Base-by-base conservation (phyloP, 2,888 invertebrate species). In the Dicyrtoma fusca region DNA sequence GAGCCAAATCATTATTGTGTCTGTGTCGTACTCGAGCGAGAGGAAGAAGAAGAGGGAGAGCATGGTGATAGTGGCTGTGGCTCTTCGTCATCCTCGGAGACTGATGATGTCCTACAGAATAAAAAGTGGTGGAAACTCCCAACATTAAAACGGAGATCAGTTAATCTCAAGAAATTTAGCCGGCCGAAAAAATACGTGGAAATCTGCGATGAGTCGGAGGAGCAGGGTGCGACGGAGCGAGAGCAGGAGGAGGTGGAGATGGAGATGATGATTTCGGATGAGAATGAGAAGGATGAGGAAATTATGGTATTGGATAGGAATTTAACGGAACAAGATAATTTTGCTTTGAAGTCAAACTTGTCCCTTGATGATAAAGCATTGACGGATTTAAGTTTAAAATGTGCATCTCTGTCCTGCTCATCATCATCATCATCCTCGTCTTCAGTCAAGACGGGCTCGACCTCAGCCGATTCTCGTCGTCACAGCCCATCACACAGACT, bases 401-500 rank as follows among this genome's bases (percentile, higher is more conserved):
- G 42, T 14, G 6, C 19, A 34, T 17, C n/a, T 61, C 44, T 61
- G 23, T 25, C n/a, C 25, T 42, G 4, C 34, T 23, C 23, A n/a
- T 64, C 66, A 42, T 68, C 66, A 13, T 42, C 45, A 21, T 42
- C 51, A 25, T 55, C 45, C 25, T 68, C 68, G n/a, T 68, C 68
- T 13, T 68, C 68, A 23, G 45, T 47, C 6, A 47, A 47, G 14
- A 47, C 25, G 1, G 8, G 59, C 34, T 42, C n/a, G 5, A 25
- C 42, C 55, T 59, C 45, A 44, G 21, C 55, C 19, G 14, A 53
- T 13, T 44, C 49, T 23, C 42, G 44, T 25, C 53, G 51, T 34
- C 68, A 68, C 57, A 63, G 64, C 25, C 71, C 71, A 23, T 71
- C 71, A 45, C 51, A 34, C 10, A 47, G 71, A 42, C 51, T 71